Evolutionary conservation across 2,113 vertebrate species (phyloP).

Genomic region (Caretta caretta): DNA sequence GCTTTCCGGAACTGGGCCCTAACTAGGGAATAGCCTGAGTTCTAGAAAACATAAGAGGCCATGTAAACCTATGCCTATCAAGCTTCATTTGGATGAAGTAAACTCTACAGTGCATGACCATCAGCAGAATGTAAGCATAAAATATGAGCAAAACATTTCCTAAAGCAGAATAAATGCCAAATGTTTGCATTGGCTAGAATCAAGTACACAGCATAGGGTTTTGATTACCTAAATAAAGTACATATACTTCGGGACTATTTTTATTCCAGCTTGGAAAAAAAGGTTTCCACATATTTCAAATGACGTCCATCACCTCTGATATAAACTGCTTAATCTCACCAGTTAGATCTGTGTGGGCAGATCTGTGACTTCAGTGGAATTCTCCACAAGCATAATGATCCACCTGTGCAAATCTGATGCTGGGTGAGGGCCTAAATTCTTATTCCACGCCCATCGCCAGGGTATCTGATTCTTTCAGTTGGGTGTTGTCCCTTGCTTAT

Average conservation of each 20-base stretch:
- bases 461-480: background rate
- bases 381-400: background rate
- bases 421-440: slow-evolving; percentile 9
- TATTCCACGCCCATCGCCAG: background rate
- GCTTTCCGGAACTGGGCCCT: background rate
- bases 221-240: background rate
- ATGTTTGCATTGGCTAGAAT: background rate
- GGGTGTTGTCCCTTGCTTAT: slow-evolving; percentile 43
- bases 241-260: background rate
- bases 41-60: background rate
- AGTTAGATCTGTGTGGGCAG: background rate
- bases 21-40: background rate
- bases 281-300: background rate
- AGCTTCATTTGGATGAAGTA: background rate
- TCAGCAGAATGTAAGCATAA: background rate
- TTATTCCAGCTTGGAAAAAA: background rate
- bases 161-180: accelerated
- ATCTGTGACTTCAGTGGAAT: background rate
- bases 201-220: background rate
- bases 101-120: background rate
- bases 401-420: background rate
- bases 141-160: background rate
- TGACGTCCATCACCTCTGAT: background rate
- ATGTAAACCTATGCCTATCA: background rate
- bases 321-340: background rate